Base-by-base conservation (phyloP, 2,888 invertebrate genomes). In the Drosophila borealis region DNA sequence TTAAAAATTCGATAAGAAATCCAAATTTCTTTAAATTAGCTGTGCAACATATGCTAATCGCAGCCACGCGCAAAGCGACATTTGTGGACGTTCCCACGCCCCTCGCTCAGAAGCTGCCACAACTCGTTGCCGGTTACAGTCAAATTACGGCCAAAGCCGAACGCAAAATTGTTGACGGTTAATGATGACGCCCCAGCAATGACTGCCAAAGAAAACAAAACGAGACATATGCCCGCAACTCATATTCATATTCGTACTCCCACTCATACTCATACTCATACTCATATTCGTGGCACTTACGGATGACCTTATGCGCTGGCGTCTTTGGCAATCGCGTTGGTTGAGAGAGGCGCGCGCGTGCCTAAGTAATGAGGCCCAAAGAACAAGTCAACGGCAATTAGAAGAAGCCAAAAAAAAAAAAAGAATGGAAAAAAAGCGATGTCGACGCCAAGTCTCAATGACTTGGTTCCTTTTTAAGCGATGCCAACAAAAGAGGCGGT, bases 331-430 rank as follows among this genome's bases (percentile, higher is more conserved):
- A 70, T 55, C 51, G 29, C 29, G 29, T 29, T 55, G 45, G 42
- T 36, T 61, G 56, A 56, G 45, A 62, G 61, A 19, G 54, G n/a
- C 41, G 29, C 29, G 88, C 74, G 79, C 76, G 82, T 83, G 88
- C 74, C 70, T 81, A 87, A 81, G 85, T 83, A 83, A 83, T 85
- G 88, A 79, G 82, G 79, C 69, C 68, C 64, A 45, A 65, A 60
- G 37, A 48, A 65, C 46, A 71, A 75, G 74, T 79, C 82, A 56
- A 68, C 85, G 82, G 74, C 82, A 83, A 83, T 88, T 85, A 83
- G 67, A 73, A 68, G 69, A 61, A 59, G 60, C 63, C 59, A 68
- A 67, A 62, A 69, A 57, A 39, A 29, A 8, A 29, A 87, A 65
- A 73, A 68, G 69, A 61, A 59, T n/a, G 60, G 60, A 55, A 68